A percentile compares a stretch with the other conserved stretches of the same genome.
These are phyloP conservation scores for Labeo calbasu DNA, from an alignment of 2,797 vertebrate species.

Conservation along the genomic window DNA sequence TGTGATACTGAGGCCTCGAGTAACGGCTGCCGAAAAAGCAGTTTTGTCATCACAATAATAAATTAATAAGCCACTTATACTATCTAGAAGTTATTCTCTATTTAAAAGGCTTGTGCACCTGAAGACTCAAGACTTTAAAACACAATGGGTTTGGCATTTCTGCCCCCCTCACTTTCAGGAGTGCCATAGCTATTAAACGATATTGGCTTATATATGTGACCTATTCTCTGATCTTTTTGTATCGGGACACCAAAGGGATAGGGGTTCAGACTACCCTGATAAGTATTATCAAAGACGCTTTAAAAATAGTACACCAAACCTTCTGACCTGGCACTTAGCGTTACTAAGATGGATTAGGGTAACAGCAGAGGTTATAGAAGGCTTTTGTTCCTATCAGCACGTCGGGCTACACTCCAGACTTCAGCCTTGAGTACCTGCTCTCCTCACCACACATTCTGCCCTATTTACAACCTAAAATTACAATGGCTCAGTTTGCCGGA, in stretches of 20 bases:
- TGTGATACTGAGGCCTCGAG: background rate
- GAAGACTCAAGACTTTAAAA: background rate
- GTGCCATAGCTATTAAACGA: background rate
- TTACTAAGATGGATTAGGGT: slow-evolving; percentile 60
- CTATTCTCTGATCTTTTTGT: slow-evolving; percentile 42
- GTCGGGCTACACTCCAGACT: slow-evolving; percentile 53
- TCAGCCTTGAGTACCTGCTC: slow-evolving; percentile 15
- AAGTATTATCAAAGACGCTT: slow-evolving; percentile 53
- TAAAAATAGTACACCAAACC: slow-evolving; percentile 49
- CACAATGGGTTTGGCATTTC: background rate
- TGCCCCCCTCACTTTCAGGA: background rate
- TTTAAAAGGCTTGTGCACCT: background rate
- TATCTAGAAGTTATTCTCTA: background rate
- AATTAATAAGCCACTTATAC: background rate
- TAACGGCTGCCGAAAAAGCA: background rate
- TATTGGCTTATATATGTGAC: slow-evolving; percentile 39
- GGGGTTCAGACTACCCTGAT: slow-evolving; percentile 31
- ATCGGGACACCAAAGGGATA: slow-evolving; percentile 45
- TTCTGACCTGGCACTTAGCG: slow-evolving; percentile 49
- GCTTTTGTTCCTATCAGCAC: slow-evolving; percentile 42
- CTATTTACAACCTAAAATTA: slow-evolving; percentile 37
- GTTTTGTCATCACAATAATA: no score
- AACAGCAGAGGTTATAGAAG: slow-evolving; percentile 56
- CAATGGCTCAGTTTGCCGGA: background rate
- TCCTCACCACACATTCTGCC: slow-evolving; percentile 29